phyloP scores from a whole-genome alignment of 2,888 invertebrate genomes.

The Margaritifera margaritifera region DNA sequence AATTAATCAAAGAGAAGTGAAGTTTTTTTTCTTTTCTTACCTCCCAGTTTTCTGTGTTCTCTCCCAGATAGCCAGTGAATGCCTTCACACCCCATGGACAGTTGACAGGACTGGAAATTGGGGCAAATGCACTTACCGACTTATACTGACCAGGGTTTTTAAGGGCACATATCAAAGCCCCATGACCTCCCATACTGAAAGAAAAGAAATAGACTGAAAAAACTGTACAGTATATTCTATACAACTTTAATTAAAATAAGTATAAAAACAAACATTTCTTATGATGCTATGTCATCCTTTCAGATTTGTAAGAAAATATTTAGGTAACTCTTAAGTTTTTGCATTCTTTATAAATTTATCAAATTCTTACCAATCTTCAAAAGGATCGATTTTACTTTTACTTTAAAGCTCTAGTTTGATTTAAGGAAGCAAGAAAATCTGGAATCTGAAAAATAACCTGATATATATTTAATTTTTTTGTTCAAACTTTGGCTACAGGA shows the following conservation, averaged over 20 bases:
- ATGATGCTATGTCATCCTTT: background rate
- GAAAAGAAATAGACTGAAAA: slow-evolving; percentile 2
- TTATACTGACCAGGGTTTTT: slow-evolving; percentile 90
- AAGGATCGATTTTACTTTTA: too few relatives aligned
- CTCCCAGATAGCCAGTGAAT: slow-evolving; percentile 80
- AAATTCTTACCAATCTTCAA: too few relatives aligned
- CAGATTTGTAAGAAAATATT: too few relatives aligned
- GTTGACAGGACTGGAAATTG: slow-evolving; percentile 90
- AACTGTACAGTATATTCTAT: background rate
- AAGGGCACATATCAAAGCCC: slow-evolving; percentile 90
- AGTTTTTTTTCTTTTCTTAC: slow-evolving; percentile 36
- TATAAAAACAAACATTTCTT: background rate
- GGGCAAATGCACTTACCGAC: slow-evolving; percentile 93
- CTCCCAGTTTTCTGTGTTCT: slow-evolving; percentile 73
- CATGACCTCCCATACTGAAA: slow-evolving; percentile 98
- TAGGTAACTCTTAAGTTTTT: too few relatives aligned
- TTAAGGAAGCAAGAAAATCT: too few relatives aligned
- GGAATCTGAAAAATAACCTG: too few relatives aligned
- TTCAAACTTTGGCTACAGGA: too few relatives aligned
- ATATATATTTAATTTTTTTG: too few relatives aligned
- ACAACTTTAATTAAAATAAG: background rate
- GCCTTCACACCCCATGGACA: slow-evolving; percentile 92
- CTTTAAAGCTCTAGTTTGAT: too few relatives aligned
- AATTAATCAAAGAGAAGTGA: too few relatives aligned
- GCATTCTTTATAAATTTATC: too few relatives aligned